phyloP scores from a whole-genome alignment of 2,797 vertebrate species.

The Onychomys arenicola region DNA sequence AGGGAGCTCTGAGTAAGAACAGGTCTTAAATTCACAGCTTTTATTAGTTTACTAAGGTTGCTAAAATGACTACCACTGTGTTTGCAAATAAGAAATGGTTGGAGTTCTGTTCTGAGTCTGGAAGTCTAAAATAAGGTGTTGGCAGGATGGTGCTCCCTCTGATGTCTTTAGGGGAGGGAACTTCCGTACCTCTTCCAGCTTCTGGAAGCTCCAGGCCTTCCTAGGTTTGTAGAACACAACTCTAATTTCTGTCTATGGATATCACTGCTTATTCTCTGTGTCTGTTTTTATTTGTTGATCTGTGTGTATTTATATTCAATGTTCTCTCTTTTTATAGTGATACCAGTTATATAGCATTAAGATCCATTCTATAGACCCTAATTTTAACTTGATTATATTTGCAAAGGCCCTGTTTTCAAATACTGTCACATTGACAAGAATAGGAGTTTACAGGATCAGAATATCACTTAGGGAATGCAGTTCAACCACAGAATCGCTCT shows the following conservation, averaged over 20 bases:
- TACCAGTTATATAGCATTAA: neutral
- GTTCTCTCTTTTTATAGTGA: neutral
- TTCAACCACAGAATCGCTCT: neutral
- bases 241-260: neutral
- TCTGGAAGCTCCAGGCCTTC: neutral
- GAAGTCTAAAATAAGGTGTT: neutral
- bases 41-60: neutral
- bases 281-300: neutral
- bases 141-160: neutral
- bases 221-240: neutral
- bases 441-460: neutral
- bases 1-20: neutral
- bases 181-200: neutral
- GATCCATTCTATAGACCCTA: neutral
- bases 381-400: neutral
- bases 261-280: neutral
- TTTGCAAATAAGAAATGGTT: neutral
- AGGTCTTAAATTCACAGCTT: neutral
- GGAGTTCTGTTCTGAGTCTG: neutral
- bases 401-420: neutral
- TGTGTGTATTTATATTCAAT: neutral
- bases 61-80: neutral
- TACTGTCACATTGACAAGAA: neutral
- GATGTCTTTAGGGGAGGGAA: neutral
- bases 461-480: neutral